phyloP scores from a whole-genome alignment of 2,797 vertebrate species.

The Emys orbicularis region DNA sequence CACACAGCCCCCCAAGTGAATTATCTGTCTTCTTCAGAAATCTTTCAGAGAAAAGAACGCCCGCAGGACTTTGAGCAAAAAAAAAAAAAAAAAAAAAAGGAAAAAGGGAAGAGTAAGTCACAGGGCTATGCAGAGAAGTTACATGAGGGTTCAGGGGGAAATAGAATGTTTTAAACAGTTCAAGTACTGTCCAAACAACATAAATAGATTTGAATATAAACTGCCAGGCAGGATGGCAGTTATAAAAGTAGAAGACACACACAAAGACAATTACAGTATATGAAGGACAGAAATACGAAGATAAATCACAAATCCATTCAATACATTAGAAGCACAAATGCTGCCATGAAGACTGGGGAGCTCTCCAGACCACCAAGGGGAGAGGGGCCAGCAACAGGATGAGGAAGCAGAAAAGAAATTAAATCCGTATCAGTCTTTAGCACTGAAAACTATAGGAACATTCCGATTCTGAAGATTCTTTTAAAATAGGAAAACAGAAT shows the following conservation, averaged over 20 bases:
- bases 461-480: slow-evolving; percentile 1
- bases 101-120: neutral
- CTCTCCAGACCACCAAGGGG: neutral
- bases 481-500: neutral
- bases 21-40: slow-evolving; percentile 9
- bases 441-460: neutral
- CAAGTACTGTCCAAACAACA: slow-evolving; percentile 66
- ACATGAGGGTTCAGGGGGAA: slow-evolving; percentile 16
- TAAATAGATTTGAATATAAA: slow-evolving; percentile 60
- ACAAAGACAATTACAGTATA: slow-evolving; percentile 52
- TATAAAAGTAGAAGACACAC: slow-evolving; percentile 55
- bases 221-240: slow-evolving; percentile 61
- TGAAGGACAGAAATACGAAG: slow-evolving; percentile 48
- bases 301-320: slow-evolving; percentile 64
- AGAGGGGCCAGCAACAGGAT: neutral
- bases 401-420: neutral
- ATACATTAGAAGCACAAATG: slow-evolving; percentile 49
- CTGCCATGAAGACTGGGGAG: slow-evolving; percentile 13
- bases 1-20: neutral
- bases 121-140: slow-evolving; percentile 23
- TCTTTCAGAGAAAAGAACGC: slow-evolving; percentile 3
- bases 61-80: slow-evolving; percentile 3
- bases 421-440: slow-evolving; percentile 1
- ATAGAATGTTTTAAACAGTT: slow-evolving; percentile 47
- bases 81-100: slow-evolving; percentile 53